Conservation (phyloP, 2,888 invertebrate genomes). For the Caenorhabditis becei region DNA sequence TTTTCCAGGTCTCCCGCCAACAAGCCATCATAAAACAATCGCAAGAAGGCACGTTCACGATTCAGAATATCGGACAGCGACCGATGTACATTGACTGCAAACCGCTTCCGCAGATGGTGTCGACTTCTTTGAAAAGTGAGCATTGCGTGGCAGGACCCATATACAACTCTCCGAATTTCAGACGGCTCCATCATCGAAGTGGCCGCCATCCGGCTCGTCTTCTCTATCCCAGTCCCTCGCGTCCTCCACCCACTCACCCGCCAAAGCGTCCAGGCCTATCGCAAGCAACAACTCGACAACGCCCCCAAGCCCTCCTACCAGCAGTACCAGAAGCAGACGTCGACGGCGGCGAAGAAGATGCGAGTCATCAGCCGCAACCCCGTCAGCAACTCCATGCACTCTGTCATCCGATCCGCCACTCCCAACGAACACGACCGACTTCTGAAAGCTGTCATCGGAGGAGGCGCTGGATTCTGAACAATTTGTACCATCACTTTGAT, state of each 20-base stretch:
- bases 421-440: conserved; percentile 13
- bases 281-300: neutral
- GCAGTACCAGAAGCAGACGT: neutral
- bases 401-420: neutral
- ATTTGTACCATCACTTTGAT: too few relatives aligned
- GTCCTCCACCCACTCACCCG: conserved; percentile 33
- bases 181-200: conserved; percentile 94
- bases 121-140: conserved; percentile 30
- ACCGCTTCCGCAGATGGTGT: conserved; percentile 36
- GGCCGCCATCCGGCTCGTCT: conserved; percentile 67
- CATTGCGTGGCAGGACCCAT: neutral
- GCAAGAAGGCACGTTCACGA: conserved; percentile 22
- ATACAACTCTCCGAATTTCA: conserved; percentile 28
- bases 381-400: neutral
- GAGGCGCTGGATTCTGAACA: conserved; percentile 2
- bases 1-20: conserved; percentile 65
- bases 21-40: conserved; percentile 62
- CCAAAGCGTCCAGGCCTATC: neutral
- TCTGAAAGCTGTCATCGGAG: conserved; percentile 2
- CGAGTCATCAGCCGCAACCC: neutral
- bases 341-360: neutral
- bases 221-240: conserved; percentile 57
- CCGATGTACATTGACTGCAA: conserved; percentile 57
- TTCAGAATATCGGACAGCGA: conserved; percentile 60
- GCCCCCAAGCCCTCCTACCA: neutral